A percentile compares a stretch with the other conserved stretches of the same genome.
Evolutionary conservation across 37 sponge, comb jelly and placozoan species (phyloP).

Genomic region (Haliclona indistincta): DNA sequence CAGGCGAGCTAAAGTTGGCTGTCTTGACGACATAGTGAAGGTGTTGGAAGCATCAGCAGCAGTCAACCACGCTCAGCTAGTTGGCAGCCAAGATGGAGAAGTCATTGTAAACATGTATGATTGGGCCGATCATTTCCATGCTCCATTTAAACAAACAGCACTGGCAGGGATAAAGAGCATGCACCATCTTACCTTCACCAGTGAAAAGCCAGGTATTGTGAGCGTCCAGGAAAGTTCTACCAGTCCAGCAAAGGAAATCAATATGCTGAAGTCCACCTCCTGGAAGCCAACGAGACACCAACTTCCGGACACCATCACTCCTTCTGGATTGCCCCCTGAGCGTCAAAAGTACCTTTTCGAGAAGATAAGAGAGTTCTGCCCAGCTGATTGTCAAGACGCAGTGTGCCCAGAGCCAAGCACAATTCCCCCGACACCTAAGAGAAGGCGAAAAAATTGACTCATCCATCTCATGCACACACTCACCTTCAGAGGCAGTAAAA

Average conservation of each 20-base stretch:
- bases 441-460: too few species aligned
- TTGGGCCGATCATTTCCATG: background rate
- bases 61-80: conserved; percentile 40
- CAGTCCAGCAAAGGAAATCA: background rate
- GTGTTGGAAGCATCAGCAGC: conserved; percentile 18
- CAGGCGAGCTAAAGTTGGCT: conserved; percentile 12
- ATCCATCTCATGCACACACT: too few species aligned
- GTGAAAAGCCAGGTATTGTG: conserved; percentile 5
- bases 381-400: background rate
- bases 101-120: background rate
- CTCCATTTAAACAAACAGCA: background rate
- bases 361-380: background rate
- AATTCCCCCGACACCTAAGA: too few species aligned
- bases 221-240: background rate
- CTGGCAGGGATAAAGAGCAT: too few species aligned
- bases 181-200: too few species aligned
- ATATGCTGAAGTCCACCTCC: background rate
- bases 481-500: too few species aligned
- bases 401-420: background rate
- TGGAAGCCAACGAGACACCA: background rate
- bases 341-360: too few species aligned
- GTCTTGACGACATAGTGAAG: conserved; percentile 26
- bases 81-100: conserved; percentile 11
- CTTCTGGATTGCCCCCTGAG: too few species aligned
- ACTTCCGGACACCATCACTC: too few species aligned